Conservation (phyloP, 2,888 invertebrate species). For the Lasioglossum leucozonium region DNA sequence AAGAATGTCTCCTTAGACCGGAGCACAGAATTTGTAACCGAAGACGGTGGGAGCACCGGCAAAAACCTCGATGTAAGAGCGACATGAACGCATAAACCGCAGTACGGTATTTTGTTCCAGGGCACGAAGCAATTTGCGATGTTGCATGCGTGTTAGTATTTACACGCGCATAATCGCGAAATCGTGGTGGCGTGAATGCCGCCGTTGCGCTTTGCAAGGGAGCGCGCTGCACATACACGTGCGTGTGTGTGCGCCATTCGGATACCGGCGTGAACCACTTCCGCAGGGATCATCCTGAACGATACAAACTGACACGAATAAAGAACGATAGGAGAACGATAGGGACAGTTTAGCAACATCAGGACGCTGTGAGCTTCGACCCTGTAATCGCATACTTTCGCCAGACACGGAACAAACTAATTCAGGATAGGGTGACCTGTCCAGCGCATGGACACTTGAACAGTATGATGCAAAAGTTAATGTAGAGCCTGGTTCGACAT, state of each 20-base stretch:
- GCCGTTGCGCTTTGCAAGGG: conserved; percentile 11
- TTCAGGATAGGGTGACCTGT: background rate
- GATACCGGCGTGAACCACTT: background rate
- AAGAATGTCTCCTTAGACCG: background rate
- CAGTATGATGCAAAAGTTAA: no score
- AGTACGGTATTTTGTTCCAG: conserved; percentile 55
- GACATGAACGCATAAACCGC: conserved; percentile 43
- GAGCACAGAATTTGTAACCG: conserved; percentile 59
- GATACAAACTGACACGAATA: conserved; percentile 23
- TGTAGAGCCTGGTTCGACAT: no score
- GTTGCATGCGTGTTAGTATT: conserved; percentile 43
- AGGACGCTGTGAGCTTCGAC: background rate
- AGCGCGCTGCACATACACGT: background rate
- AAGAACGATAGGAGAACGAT: background rate
- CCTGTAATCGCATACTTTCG: background rate
- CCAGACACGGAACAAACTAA: background rate
- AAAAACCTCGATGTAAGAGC: conserved; percentile 31
- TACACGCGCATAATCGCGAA: conserved; percentile 31
- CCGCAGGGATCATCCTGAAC: conserved; percentile 17
- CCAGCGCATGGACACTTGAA: no score
- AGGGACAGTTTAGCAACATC: background rate
- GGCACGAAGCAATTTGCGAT: conserved; percentile 55
- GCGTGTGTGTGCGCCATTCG: background rate
- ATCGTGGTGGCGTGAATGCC: conserved; percentile 12
- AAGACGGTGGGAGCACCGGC: conserved; percentile 44